Evolutionary conservation across 37 sponge, comb jelly and placozoan species (phyloP), one percentile per base, ranked within the genome.

Genomic region (Aplysina aerophoba): DNA sequence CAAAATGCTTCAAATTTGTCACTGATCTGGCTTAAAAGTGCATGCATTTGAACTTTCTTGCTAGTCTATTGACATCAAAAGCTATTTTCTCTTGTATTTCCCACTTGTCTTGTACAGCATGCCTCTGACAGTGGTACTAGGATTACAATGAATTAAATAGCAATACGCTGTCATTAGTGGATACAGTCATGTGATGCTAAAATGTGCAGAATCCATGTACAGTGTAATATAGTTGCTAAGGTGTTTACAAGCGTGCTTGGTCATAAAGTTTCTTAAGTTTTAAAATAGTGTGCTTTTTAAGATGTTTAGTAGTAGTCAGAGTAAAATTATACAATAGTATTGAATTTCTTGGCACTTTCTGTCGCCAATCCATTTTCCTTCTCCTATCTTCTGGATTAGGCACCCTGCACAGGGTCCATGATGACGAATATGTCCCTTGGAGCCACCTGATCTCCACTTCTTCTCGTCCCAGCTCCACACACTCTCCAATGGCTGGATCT

Each of bases 341-440:
- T 3, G 73, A 75, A 1, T 34, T 71, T 83, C 86, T 90, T 13
- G 86, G 86, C 0, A 90, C 57, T 15, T 0, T 14, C 61, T 90
- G 86, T 34, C 13, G 73, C 90, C 90, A 90, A 21, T 90, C 69
- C 15, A 90, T 72, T 13, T 34, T 63, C 37, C 62, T 90, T 53
- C 86, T 40, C 21, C 38, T 34, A 27, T 89, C 81, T 2, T 17
- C 1, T 2, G 44, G 20, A 15, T 71, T 37, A 28, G 31, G 73
- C 6, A 62, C 21, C 56, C 73, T 85, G 20, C 55, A 68, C 0
- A 36, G 39, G 41, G 55, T 80, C 86, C 90, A 85, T 59, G 64
- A 25, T 15, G 56, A 34, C 34, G 54, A 40, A 60, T 89, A 89
- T 33, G 34, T 53, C 15, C 90, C 86, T 56, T 89, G 83, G 63